Base-by-base conservation (phyloP, 2,888 invertebrate genomes). In the Aquatica leii region DNA sequence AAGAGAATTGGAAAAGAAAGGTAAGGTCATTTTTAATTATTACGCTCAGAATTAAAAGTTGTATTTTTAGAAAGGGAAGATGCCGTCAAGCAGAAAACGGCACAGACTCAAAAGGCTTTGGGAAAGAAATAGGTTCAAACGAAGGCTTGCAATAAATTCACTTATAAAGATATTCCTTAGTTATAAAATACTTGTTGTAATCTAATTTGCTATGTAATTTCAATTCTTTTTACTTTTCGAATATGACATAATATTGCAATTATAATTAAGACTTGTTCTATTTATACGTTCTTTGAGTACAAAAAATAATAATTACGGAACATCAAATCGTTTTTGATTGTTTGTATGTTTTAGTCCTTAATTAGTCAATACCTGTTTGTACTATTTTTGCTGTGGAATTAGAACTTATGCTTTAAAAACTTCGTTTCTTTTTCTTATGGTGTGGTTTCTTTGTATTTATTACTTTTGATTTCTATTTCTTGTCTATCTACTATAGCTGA, bases 1-100 rank as follows among this genome's bases (percentile, higher is more conserved):
- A 76, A 86, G 95, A 51, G 97, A 97, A 76, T 89, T 89, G 4
- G 97, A 97, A 70, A 89, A 88, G 74, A 89, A 90, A 83, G 87
- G 89, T 80, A 84, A 48, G 17, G 18, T 1, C 15, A 41, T 52
- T 51, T 59, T 40, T 35, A 2, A 48, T 21, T 48, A 2, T 48
- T 18, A n/a, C 17, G 1, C 11, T 4, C 15, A 20, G 5, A n/a
- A 6, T 4, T 21, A n/a, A 4, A 14, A 54, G 48, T 18, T 54
- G 24, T 49, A 71, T 62, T 82, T 82, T n/a, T 77, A 85, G 86
- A 84, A 67, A 87, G 83, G 75, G 89, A 88, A 75, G 81, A 85
- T 49, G 88, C 85, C 0, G 83, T 82, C 43, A 85, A 86, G 76
- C 84, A 84, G 53, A 88, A 88, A 76, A 84, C 85, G 6, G 87